These are phyloP conservation scores for Porites lutea DNA, from an alignment of 64 coral and sea anemone genomes.

Conservation along the genomic window DNA sequence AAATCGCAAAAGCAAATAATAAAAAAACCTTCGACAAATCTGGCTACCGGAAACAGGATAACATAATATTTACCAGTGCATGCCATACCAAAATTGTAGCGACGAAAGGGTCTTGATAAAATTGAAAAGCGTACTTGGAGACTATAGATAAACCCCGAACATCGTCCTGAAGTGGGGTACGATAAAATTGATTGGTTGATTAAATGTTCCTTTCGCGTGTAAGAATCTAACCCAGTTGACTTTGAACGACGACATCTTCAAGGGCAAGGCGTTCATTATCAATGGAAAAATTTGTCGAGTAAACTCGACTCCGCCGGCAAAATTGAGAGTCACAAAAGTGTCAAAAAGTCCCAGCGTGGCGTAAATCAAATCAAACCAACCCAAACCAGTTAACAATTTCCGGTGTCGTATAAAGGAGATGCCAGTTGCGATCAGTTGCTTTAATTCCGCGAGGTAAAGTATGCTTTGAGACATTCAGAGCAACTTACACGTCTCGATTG, in stretches of 20 bases:
- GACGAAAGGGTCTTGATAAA: constrained; percentile 7
- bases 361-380: constrained; percentile 13
- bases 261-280: constrained; percentile 16
- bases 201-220: constrained; percentile 19
- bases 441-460: neutral
- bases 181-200: neutral
- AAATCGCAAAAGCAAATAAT: neutral
- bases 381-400: constrained; percentile 35
- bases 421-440: no score
- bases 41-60: constrained; percentile 45
- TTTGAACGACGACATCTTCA: neutral
- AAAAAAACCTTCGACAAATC: neutral
- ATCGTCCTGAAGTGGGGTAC: neutral
- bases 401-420: constrained; percentile 13
- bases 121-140: constrained; percentile 7
- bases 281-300: constrained; percentile 18
- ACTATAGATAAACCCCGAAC: neutral
- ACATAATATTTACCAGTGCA: constrained; percentile 30
- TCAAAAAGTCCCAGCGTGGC: neutral
- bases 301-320: constrained; percentile 10
- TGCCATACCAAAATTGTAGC: constrained; percentile 50
- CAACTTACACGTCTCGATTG: neutral
- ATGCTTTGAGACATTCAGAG: neutral
- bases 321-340: neutral
- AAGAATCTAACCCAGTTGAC: constrained; percentile 12